Base-by-base conservation (phyloP, 53 echinoderm and acorn worm genomes). In the Patiria pectinifera region DNA sequence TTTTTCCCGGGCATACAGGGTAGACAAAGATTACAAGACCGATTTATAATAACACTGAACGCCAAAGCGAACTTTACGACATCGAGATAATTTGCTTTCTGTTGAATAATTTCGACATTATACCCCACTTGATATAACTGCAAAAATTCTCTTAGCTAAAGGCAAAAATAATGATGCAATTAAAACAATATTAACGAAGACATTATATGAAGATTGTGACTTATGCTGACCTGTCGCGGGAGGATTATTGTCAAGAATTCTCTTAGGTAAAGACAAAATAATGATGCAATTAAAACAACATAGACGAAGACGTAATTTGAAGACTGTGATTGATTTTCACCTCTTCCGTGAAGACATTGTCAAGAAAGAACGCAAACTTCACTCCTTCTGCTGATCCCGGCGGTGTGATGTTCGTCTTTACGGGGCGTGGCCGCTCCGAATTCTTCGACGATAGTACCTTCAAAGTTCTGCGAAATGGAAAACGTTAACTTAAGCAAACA, bases 161-260 rank as follows among this genome's bases (percentile, higher is more conserved):
- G 19, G 14, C 3, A 35, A 19, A 58, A 18, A 0, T 76, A 24
- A 24, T 35, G 35, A 35, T 35, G 35, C 35, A 26, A 11, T 76
- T 26, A 11, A 76, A 43, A 26, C 35, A 35, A 35, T 35, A 35
- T 35, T 35, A 1, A 35, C 21, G 25, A 22, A n/a, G 25, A 76
- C 4, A 4, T 26, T 4, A 4, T 25, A 7, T 26, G 25, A n/a
- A 71, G 19, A 22, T 21, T 22, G 71, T 71, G 4, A 18, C 8
- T 3, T 3, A 49, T 49, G 14, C 2, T 63, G 46, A 93, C 93
- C 90, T 93, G 83, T 66, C 90, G 90, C 1, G 93, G 90, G 59
- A 93, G 90, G 82, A 93, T n/a, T 91, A 69, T 93, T 91, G 79
- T 93, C n/a, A n/a, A n/a, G n/a, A n/a, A n/a, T n/a, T n/a, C n/a